Evolutionary conservation across 2,888 invertebrate genomes (phyloP), one percentile per base, ranked within the genome.

Genomic region (Drosophila robusta): DNA sequence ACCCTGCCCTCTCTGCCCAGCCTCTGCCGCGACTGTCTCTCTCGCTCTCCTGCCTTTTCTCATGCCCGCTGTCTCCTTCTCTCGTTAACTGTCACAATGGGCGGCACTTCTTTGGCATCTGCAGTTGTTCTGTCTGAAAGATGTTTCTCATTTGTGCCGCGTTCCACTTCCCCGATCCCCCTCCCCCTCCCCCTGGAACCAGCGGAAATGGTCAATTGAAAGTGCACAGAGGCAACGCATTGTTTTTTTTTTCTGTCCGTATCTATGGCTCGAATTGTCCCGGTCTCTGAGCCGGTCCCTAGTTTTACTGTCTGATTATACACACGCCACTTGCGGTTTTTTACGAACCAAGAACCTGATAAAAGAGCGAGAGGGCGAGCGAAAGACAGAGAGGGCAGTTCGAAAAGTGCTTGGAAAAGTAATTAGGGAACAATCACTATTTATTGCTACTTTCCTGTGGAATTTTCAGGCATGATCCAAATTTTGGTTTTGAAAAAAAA

Each of bases 151-250:
- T 46, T 45, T 54, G 46, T 57, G 32, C 46, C 46, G 44, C 46
- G n/a, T 57, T 24, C 44, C 44, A 34, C 41, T 41, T 36, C 46
- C 16, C 47, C 1, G n/a, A n/a, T 8, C 29, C 42, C 26, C 14
- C 32, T 8, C 16, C 38, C 9, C 18, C 32, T 6, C 14, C 7
- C 8, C 7, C 12, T 1, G n/a, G 7, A 6, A 49, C 29, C 55
- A 70, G 47, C 76, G 76, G 76, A 76, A 70, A 70, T 66, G 75
- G 46, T 76, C 75, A 76, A 76, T 76, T 76, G 78, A 76, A 76
- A 51, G 57, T 68, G 61, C 54, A 70, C 70, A 76, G 66, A 74
- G 60, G 38, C 60, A 44, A 56, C 39, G 70, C 76, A 74, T 70
- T 76, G 70, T 75, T 62, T 55, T 58, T 26, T 26, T 32, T 32